Percentiles rank a stretch among this genome's conserved stretches.
Conservation (phyloP, 2,113 vertebrate genomes). For the Chaetodon trifascialis region DNA sequence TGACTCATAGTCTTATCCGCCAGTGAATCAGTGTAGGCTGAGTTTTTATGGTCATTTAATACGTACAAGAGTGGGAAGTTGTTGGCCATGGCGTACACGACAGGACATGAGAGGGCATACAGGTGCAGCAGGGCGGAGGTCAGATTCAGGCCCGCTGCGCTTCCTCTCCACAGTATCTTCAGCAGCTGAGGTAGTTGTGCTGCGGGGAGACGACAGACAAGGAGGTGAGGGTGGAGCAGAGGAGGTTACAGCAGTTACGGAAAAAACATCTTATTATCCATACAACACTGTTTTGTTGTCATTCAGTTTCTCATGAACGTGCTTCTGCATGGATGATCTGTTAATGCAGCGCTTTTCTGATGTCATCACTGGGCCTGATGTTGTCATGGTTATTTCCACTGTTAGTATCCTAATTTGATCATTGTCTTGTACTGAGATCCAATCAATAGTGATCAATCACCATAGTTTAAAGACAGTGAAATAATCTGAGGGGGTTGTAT, state of each 20-base stretch:
- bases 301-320: not conserved
- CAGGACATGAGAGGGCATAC: conserved; percentile 83
- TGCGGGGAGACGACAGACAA: conserved; percentile 36
- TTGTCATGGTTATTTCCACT: not conserved
- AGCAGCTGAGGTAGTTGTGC: conserved; percentile 85
- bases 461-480: not conserved
- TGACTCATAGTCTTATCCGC: not conserved
- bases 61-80: conserved; percentile 88
- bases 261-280: no score
- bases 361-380: not conserved
- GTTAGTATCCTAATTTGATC: not conserved
- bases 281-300: no score
- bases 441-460: not conserved
- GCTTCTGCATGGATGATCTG: not conserved
- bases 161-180: conserved; percentile 83
- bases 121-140: conserved; percentile 84
- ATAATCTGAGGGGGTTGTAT: no score
- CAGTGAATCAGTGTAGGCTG: not conserved
- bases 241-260: no score
- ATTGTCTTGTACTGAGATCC: not conserved
- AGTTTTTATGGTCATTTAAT: not conserved
- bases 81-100: conserved; percentile 83
- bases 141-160: conserved; percentile 86
- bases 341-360: not conserved
- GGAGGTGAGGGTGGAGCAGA: not conserved